Conservation (phyloP, 1,140 invertebrate genomes). For the Megalopta genalis region DNA sequence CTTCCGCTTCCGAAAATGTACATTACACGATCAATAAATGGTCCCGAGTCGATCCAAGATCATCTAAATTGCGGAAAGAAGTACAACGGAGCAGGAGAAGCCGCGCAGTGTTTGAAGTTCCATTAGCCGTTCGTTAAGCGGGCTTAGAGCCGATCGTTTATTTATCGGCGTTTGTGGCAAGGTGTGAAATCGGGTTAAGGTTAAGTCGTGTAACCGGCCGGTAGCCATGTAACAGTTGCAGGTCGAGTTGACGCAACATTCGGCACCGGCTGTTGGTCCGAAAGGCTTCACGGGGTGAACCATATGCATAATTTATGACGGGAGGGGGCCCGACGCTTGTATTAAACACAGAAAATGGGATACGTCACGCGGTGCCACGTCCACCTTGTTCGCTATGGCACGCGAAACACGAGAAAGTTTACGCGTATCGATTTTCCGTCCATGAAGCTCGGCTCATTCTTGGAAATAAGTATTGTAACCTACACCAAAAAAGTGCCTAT, state of each 20-base stretch:
- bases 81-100: neutral
- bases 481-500: too few relatives aligned
- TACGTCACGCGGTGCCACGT: neutral
- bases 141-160: constrained; percentile 33
- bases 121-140: neutral
- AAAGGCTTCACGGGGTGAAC: constrained; percentile 14
- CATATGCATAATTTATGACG: constrained; percentile 31
- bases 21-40: too few relatives aligned
- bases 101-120: neutral
- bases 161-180: constrained; percentile 40
- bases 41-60: too few relatives aligned
- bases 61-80: too few relatives aligned
- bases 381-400: constrained; percentile 17
- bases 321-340: neutral
- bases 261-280: constrained; percentile 7
- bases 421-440: constrained; percentile 44
- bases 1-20: too few relatives aligned
- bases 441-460: neutral
- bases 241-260: constrained; percentile 45
- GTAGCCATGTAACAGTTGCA: constrained; percentile 57
- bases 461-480: neutral
- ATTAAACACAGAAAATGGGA: constrained; percentile 24
- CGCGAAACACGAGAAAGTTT: constrained; percentile 31
- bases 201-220: constrained; percentile 60
- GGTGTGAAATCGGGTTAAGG: constrained; percentile 71